phyloP scores from a whole-genome alignment of 2,113 vertebrate species.

The Hypanus sabinus region DNA sequence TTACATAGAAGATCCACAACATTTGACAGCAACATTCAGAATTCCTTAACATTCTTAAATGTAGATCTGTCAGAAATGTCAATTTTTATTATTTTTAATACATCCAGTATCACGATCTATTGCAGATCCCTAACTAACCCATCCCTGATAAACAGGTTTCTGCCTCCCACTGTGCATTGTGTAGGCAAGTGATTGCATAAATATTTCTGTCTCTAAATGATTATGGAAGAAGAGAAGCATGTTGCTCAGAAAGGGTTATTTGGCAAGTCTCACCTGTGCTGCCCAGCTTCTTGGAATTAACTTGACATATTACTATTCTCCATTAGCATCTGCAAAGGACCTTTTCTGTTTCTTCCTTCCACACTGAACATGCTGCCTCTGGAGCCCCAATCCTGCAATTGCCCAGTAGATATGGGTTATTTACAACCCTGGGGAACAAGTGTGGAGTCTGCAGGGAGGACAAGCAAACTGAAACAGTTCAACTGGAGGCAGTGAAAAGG shows the following conservation, averaged over 20 bases:
- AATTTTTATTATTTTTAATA: neutral
- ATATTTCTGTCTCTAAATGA: neutral
- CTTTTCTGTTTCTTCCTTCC: too few species aligned
- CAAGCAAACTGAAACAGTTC: too few species aligned
- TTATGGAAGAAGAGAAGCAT: neutral
- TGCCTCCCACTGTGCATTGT: neutral
- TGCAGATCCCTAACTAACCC: neutral
- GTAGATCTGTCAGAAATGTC: neutral
- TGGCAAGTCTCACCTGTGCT: neutral
- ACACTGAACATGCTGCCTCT: too few species aligned
- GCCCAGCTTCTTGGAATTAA: neutral
- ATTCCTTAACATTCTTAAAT: neutral
- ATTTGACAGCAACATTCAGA: neutral
- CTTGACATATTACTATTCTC: too few species aligned
- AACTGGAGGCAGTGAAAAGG: too few species aligned
- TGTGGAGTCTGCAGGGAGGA: too few species aligned
- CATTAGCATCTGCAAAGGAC: too few species aligned
- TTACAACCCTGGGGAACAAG: too few species aligned
- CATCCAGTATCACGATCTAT: neutral
- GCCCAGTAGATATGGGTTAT: too few species aligned
- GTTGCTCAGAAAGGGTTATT: neutral
- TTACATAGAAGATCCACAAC: neutral
- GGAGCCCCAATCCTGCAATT: too few species aligned
- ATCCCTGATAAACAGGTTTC: neutral
- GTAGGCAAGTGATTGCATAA: neutral